phyloP scores from a whole-genome alignment of 35 echinoderm and acorn worm genomes.

The Holothuria glaberrima region DNA sequence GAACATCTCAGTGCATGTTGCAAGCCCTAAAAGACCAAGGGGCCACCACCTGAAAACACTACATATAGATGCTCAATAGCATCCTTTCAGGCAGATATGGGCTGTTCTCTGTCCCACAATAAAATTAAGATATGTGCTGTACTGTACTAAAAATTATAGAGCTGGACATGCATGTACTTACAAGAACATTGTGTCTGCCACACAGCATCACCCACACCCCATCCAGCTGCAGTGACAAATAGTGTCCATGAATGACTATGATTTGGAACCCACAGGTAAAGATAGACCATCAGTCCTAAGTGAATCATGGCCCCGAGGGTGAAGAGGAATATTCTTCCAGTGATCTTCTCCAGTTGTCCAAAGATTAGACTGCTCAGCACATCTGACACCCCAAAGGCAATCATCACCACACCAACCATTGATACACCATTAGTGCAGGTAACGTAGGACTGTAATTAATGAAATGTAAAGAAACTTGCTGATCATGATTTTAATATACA shows the following conservation, averaged over 20 bases:
- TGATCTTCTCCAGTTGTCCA: slow-evolving; percentile 62
- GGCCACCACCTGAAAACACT: too few relatives aligned
- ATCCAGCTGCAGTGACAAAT: slow-evolving; percentile 52
- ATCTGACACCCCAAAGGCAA: slow-evolving; percentile 55
- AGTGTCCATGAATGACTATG: slow-evolving; percentile 18
- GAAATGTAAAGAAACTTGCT: too few relatives aligned
- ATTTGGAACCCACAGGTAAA: slow-evolving; percentile 50
- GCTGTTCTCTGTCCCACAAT: too few relatives aligned
- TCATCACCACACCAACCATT: slow-evolving; percentile 61
- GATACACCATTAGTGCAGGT: slow-evolving; percentile 62
- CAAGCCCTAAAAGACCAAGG: too few relatives aligned
- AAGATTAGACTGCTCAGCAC: slow-evolving; percentile 38
- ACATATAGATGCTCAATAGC: too few relatives aligned
- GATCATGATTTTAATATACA: too few relatives aligned
- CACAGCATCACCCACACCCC: slow-evolving; percentile 74
- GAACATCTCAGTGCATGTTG: too few relatives aligned
- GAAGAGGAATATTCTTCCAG: slow-evolving; percentile 58
- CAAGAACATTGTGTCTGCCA: slow-evolving; percentile 74
- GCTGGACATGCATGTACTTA: slow-evolving; percentile 45
- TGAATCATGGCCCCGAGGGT: slow-evolving; percentile 26
- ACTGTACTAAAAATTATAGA: too few relatives aligned
- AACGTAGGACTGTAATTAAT: slow-evolving; percentile 56
- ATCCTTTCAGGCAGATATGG: too few relatives aligned
- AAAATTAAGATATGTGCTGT: too few relatives aligned
- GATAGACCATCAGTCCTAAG: slow-evolving; percentile 14